Evolutionary conservation across 2,113 vertebrate genomes (phyloP).

Genomic region (Semicossyphus pulcher): DNA sequence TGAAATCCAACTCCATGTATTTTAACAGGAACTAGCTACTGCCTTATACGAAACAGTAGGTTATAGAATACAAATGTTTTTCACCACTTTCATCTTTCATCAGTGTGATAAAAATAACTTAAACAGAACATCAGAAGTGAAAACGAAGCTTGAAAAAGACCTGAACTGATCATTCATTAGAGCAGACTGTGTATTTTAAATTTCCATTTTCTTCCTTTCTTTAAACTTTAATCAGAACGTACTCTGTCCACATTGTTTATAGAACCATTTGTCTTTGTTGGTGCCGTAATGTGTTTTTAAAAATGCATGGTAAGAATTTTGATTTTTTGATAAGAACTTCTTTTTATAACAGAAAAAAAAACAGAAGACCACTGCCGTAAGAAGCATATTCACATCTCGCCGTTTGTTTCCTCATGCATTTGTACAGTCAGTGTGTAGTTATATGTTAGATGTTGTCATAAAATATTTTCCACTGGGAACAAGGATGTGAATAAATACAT

Average conservation of each 20-base stretch:
- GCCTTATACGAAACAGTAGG: conserved; percentile 64
- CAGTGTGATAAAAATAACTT: conserved; percentile 35
- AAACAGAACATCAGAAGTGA: conserved; percentile 30
- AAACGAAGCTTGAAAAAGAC: conserved; percentile 38
- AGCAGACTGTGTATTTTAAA: conserved; percentile 46
- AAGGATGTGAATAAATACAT: conserved; percentile 77
- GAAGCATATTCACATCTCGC: conserved; percentile 36
- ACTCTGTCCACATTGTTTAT: conserved; percentile 90
- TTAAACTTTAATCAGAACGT: conserved; percentile 82
- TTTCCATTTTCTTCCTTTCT: conserved; percentile 81
- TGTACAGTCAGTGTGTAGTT: conserved; percentile 79
- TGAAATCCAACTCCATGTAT: conserved; percentile 45
- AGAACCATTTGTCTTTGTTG: conserved; percentile 86
- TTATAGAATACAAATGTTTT: conserved; percentile 46
- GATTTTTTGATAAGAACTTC: conserved; percentile 86
- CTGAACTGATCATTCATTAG: conserved; percentile 61
- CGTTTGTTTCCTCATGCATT: conserved; percentile 62
- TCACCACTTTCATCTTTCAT: conserved; percentile 40
- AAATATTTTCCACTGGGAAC: conserved; percentile 73
- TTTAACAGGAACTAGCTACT: conserved; percentile 66
- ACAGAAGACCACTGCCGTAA: conserved; percentile 72
- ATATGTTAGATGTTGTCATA: conserved; percentile 74
- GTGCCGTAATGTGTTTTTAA: conserved; percentile 86
- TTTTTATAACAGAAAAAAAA: conserved; percentile 80
- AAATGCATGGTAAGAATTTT: conserved; percentile 89